These are phyloP conservation scores for Hypomecis punctinalis DNA, from an alignment of 2,888 invertebrate genomes.

Conservation along the genomic window DNA sequence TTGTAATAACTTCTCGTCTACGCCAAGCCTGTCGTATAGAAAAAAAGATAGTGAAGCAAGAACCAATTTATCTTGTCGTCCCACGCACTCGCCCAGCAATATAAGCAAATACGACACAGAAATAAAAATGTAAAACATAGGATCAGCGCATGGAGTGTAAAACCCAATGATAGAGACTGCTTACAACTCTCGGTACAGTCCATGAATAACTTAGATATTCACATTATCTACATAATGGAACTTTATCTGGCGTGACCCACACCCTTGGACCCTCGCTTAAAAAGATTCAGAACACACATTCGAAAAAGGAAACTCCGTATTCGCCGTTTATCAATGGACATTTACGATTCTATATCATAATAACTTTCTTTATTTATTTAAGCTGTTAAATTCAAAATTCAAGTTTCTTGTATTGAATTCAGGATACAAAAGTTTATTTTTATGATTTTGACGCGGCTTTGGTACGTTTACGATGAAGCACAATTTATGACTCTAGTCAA, in stretches of 20 bases:
- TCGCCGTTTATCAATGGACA: conserved; percentile 67
- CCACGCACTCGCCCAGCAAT: conserved; percentile 77
- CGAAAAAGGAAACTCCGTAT: conserved; percentile 57
- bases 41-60: conserved; percentile 73
- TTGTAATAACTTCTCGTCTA: conserved; percentile 72
- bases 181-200: conserved; percentile 67
- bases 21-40: conserved; percentile 73
- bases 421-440: conserved; percentile 25
- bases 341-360: conserved; percentile 40
- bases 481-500: conserved; percentile 23
- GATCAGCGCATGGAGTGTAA: conserved; percentile 79
- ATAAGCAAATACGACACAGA: conserved; percentile 76
- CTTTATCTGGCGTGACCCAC: conserved; percentile 78
- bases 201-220: conserved; percentile 83
- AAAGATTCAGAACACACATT: conserved; percentile 54
- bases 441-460: conserved; percentile 9
- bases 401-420: conserved; percentile 13
- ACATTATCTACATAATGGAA: conserved; percentile 84
- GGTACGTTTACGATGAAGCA: conserved; percentile 20
- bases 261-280: conserved; percentile 71
- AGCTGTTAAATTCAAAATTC: conserved; percentile 29
- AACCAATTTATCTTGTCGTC: conserved; percentile 80
- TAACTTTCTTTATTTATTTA: conserved; percentile 34
- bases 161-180: conserved; percentile 82
- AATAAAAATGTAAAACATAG: conserved; percentile 70